Conservation (phyloP, 2,797 vertebrate genomes). For the Podargus strigoides region DNA sequence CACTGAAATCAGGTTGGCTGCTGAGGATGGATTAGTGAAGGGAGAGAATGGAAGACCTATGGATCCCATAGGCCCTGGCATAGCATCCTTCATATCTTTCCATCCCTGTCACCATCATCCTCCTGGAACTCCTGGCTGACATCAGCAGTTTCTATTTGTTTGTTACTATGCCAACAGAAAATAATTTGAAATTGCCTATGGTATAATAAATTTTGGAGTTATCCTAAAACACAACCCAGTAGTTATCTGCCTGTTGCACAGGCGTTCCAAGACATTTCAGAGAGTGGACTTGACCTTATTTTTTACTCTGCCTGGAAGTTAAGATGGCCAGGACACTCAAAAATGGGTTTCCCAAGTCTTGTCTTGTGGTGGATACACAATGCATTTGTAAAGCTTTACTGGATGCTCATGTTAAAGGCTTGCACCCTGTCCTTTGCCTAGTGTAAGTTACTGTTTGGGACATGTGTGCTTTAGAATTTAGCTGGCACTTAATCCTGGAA, state of each 20-base stretch:
- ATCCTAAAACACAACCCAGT: neutral
- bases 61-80: neutral
- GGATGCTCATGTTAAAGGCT: neutral
- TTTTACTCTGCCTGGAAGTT: neutral
- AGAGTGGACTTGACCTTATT: neutral
- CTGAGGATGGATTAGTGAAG: neutral
- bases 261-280: neutral
- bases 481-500: neutral
- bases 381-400: neutral
- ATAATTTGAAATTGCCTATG: neutral
- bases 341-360: neutral
- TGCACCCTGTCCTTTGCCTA: neutral
- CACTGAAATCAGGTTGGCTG: neutral
- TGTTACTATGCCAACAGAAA: neutral
- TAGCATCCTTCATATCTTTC: neutral
- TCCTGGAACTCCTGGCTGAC: neutral
- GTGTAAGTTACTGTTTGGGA: neutral
- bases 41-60: neutral
- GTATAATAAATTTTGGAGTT: neutral
- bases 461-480: neutral
- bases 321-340: neutral
- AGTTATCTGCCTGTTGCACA: neutral
- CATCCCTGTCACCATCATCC: rapidly evolving
- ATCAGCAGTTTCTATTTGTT: neutral
- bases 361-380: neutral